Base-by-base conservation (phyloP, 2,797 vertebrate genomes). In the Pipistrellus pygmaeus region DNA sequence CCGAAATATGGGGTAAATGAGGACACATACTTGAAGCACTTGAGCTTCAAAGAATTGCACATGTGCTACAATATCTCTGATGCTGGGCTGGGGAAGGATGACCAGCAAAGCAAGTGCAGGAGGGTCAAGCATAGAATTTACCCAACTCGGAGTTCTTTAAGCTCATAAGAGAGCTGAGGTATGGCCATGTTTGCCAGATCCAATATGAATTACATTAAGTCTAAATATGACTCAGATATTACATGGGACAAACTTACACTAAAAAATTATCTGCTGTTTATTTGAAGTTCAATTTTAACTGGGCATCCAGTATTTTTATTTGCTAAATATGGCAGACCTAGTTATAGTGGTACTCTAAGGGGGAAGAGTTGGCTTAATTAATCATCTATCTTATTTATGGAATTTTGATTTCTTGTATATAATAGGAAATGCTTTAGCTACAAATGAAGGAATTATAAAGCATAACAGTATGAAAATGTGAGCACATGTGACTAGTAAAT, bases 221-320 rank as follows among this genome's bases (percentile, higher is more conserved):
- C n/a, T 72, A 93, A 53, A 27, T 75, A 44, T 91, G 32, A 66
- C n/a, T 38, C 15, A 62, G 71, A 85, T 83, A 82, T 46, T 44
- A 21, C 6, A 25, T 17, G 41, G 10, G 23, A 41, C 32, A 95
- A 72, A 84, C 23, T 44, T 38, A 71, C 0, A 35, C 20, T 76
- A 77, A 73, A 85, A 89, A 84, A 38, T 41, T 51, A 64, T 51
- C 46, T 41, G 23, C 25, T 71, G 18, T 82, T 92, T 86, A 76
- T 30, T 21, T 88, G 57, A 85, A 94, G 89, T 76, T 86, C 91
- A 91, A 60, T 76, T 72, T 87, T 84, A 94, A 84, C 35, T 66
- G 51, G 32, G n/a, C 8, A 83, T 32, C 17, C 12, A 53, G 18
- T 85, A 64, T 55, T 93, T 73, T 94, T 94, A 60, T 69, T 93